Conservation (phyloP, 2,113 vertebrate species). For the Platysteira castanea region DNA sequence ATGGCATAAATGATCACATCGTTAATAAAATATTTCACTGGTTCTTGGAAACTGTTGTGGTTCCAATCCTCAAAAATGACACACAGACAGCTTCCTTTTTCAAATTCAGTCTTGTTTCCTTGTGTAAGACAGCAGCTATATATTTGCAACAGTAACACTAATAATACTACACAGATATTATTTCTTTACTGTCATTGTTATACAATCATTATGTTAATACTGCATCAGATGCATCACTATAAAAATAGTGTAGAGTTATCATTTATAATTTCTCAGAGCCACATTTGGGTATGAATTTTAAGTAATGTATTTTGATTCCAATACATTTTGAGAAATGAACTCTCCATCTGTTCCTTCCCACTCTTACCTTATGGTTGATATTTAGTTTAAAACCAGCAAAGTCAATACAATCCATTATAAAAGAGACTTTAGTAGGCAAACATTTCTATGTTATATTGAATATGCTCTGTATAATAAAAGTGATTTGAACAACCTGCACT, state of each 20-base stretch:
- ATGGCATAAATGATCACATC: not conserved
- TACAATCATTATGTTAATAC: not conserved
- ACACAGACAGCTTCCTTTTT: not conserved
- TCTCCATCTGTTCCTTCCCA: slow-evolving; percentile 55
- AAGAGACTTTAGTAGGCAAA: slow-evolving; percentile 28
- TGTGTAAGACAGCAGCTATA: not conserved
- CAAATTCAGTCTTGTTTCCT: not conserved
- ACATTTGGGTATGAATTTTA: slow-evolving; percentile 53
- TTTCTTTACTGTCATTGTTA: not conserved
- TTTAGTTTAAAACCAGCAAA: slow-evolving; percentile 49
- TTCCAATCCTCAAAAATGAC: not conserved
- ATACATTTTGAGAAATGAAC: slow-evolving; percentile 44
- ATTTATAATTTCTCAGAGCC: slow-evolving; percentile 44
- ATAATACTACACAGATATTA: not conserved
- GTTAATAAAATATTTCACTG: not conserved
- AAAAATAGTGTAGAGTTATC: slow-evolving; percentile 33
- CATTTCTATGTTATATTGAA: slow-evolving; percentile 24
- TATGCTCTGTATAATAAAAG: not conserved
- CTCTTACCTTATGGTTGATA: slow-evolving; percentile 61
- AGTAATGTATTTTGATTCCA: slow-evolving; percentile 40
- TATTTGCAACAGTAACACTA: not conserved
- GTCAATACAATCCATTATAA: slow-evolving; percentile 44
- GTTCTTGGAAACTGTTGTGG: not conserved
- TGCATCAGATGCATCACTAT: not conserved
- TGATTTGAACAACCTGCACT: not conserved